Conservation (phyloP, 2,888 invertebrate genomes). For the Limnephilus lunatus region DNA sequence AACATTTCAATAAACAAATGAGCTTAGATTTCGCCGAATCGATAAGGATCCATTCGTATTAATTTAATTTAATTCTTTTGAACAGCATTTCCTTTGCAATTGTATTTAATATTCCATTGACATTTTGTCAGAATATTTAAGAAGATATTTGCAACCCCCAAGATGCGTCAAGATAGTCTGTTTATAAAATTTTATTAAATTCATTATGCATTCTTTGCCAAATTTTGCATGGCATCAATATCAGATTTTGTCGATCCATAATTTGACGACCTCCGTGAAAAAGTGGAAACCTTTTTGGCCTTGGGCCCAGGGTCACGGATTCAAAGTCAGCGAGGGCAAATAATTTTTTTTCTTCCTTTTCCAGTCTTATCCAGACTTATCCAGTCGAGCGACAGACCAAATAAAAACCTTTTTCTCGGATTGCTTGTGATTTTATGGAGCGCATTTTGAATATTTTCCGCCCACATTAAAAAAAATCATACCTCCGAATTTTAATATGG, state of each 20-base stretch:
- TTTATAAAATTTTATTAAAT: neutral
- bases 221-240: neutral
- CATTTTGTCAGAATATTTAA: neutral
- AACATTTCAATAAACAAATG: constrained; percentile 18
- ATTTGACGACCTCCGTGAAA: neutral
- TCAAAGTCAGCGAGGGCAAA: neutral
- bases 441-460: too few species aligned
- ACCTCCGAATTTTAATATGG: too few species aligned
- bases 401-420: too few species aligned
- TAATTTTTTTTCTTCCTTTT: too few species aligned
- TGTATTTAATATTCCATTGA: neutral
- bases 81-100: neutral
- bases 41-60: neutral
- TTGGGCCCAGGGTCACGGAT: neutral
- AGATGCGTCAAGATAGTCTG: neutral
- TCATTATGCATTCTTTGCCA: neutral
- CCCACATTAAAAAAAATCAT: too few species aligned
- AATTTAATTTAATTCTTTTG: neutral
- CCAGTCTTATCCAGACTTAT: too few species aligned
- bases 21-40: constrained; percentile 10
- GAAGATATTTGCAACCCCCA: neutral
- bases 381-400: too few species aligned
- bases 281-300: neutral
- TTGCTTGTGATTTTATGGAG: too few species aligned
- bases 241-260: neutral